Evolutionary conservation across 2,113 vertebrate species (phyloP).

Genomic region (Phyllopteryx taeniolatus): DNA sequence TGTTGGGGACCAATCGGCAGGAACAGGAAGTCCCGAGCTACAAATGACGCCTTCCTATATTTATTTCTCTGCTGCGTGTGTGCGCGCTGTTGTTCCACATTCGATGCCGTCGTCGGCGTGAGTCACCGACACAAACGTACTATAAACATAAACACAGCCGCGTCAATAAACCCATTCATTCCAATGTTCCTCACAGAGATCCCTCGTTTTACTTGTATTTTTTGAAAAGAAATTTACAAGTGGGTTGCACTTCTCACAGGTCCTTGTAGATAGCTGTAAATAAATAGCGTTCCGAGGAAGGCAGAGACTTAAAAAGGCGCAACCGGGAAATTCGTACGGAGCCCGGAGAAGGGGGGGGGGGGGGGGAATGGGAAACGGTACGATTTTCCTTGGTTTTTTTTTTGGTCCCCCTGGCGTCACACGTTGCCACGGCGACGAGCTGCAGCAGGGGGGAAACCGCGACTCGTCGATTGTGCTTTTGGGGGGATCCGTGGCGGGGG

Average conservation of each 20-base stretch:
- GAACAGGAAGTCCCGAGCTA: background rate
- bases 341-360: background rate
- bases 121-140: constrained; percentile 35
- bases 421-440: background rate
- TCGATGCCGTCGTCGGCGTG: constrained; percentile 50
- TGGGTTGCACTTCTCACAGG: constrained; percentile 33
- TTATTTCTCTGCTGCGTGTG: background rate
- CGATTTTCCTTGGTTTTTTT: background rate
- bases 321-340: background rate
- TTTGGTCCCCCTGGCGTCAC: background rate
- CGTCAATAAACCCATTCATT: constrained; percentile 2
- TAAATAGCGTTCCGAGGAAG: constrained; percentile 35
- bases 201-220: background rate
- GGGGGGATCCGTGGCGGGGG: background rate
- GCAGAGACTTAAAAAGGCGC: constrained; percentile 11
- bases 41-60: background rate
- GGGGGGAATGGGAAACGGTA: background rate
- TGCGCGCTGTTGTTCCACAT: constrained; percentile 37
- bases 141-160: constrained; percentile 6
- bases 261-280: constrained; percentile 66
- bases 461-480: background rate
- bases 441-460: background rate
- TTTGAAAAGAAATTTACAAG: background rate
- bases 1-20: background rate
- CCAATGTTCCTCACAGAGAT: background rate